Conservation (phyloP, 1,140 invertebrate species). For the Drosophila ironensis region DNA sequence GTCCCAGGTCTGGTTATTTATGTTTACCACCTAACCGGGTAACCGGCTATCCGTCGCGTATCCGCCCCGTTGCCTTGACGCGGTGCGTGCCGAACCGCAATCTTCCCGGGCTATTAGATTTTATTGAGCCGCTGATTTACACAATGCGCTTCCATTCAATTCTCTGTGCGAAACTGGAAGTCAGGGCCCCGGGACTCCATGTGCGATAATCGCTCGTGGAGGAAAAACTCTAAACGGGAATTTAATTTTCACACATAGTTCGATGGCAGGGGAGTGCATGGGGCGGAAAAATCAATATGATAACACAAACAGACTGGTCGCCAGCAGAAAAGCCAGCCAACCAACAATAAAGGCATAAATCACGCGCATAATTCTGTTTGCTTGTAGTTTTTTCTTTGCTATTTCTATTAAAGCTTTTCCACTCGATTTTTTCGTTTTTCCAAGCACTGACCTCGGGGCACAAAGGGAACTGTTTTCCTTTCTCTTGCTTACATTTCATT, state of each 20-base stretch:
- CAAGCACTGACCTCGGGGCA: conserved; percentile 45
- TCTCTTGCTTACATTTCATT: background rate
- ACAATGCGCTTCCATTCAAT: conserved; percentile 75
- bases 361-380: conserved; percentile 60
- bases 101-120: conserved; percentile 73
- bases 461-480: background rate
- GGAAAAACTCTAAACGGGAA: conserved; percentile 54
- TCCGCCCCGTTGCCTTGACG: conserved; percentile 29
- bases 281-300: conserved; percentile 52
- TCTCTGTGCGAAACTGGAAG: conserved; percentile 5
- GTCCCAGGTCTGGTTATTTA: conserved; percentile 53
- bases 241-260: conserved; percentile 76
- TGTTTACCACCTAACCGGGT: conserved; percentile 30
- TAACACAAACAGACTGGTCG: conserved; percentile 9
- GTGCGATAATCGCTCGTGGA: conserved; percentile 42
- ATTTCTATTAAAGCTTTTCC: conserved; percentile 32
- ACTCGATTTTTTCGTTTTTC: background rate
- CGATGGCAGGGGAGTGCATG: too few relatives aligned
- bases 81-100: conserved; percentile 68
- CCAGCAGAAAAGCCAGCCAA: background rate
- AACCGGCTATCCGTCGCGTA: background rate
- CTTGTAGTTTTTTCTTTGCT: conserved; percentile 24
- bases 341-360: conserved; percentile 63
- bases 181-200: background rate
- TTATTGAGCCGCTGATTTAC: conserved; percentile 78